A percentile compares a stretch with the other conserved stretches of the same genome.
phyloP scores from a whole-genome alignment of 2,113 vertebrate genomes.

The Apistogramma diplotaenia region DNA sequence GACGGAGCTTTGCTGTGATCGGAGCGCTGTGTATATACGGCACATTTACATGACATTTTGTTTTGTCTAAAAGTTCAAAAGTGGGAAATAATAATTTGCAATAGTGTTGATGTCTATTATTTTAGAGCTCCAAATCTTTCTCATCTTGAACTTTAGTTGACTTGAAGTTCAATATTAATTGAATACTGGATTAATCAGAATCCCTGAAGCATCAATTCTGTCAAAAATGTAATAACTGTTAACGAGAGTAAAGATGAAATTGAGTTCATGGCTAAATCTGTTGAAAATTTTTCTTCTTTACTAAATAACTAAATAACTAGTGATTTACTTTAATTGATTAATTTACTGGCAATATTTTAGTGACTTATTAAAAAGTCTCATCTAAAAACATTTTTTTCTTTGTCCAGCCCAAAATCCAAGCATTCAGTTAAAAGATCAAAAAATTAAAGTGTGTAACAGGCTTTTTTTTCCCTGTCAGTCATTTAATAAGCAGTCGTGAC shows the following conservation, averaged over 20 bases:
- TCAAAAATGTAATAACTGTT: not conserved
- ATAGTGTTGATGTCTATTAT: fast-evolving
- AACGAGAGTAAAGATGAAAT: not conserved
- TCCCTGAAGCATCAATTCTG: not conserved
- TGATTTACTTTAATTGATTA: not conserved
- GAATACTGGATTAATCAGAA: not conserved
- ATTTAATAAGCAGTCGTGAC: not conserved
- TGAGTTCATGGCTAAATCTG: not conserved
- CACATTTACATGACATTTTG: not conserved
- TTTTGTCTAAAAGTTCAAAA: not conserved
- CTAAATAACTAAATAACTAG: not conserved
- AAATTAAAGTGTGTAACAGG: not conserved
- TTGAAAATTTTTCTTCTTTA: not conserved
- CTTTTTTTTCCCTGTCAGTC: not conserved
- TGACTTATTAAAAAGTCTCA: not conserved
- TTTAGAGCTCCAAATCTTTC: not conserved
- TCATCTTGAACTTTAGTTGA: too few species aligned
- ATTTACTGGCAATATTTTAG: not conserved
- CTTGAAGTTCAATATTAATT: not conserved
- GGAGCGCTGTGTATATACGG: not conserved
- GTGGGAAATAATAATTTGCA: too few species aligned
- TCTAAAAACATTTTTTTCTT: not conserved
- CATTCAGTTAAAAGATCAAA: not conserved
- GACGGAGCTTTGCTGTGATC: not conserved
- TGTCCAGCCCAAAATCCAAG: not conserved